Conservation (phyloP, 2,113 vertebrate species). For the Myrmecobius fasciatus region DNA sequence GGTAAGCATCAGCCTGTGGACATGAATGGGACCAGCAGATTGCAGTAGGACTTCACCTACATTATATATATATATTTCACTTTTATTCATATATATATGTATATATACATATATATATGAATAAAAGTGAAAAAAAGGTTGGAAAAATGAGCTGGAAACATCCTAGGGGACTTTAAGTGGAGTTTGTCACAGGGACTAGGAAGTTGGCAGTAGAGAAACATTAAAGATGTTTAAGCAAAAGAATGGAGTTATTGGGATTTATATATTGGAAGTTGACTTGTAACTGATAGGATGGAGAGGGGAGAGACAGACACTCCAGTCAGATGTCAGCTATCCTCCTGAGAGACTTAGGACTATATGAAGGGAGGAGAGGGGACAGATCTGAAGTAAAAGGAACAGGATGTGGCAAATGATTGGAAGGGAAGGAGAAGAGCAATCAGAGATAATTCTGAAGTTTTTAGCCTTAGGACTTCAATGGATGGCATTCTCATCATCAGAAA, state of each 20-base stretch:
- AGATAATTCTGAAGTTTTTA: not conserved
- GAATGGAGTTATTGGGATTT: not conserved
- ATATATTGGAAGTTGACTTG: not conserved
- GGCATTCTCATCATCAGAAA: not conserved
- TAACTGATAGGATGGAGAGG: not conserved
- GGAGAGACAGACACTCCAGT: not conserved
- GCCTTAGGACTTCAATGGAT: not conserved
- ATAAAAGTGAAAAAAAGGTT: not conserved
- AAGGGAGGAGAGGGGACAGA: not conserved
- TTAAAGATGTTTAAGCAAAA: not conserved
- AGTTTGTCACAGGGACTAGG: not conserved
- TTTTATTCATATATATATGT: no score
- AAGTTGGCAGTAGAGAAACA: no score
- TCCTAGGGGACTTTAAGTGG: not conserved
- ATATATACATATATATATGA: no score
- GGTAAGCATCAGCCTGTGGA: not conserved
- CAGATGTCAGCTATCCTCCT: not conserved
- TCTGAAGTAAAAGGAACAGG: not conserved
- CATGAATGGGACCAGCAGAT: not conserved
- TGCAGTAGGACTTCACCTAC: no score
- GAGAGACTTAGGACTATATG: not conserved
- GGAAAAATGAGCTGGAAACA: not conserved
- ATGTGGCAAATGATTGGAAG: not conserved
- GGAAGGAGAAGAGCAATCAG: not conserved
- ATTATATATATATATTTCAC: no score